A percentile compares a stretch with the other conserved stretches of the same genome.
Conservation (phyloP, 2,113 vertebrate species). For the Elephas maximus region DNA sequence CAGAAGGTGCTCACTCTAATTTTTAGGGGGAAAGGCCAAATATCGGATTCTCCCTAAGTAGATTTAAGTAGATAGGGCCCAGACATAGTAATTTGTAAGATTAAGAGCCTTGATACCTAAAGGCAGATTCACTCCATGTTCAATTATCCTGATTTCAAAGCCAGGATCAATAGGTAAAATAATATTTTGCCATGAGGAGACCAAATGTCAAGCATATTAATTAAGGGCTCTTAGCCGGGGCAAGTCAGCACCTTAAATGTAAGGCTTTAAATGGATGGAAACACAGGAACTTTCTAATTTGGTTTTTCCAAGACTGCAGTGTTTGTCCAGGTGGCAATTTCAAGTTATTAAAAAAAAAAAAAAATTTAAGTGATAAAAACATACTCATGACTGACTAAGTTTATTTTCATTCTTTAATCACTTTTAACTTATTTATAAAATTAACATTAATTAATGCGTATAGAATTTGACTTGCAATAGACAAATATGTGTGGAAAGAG, state of each 20-base stretch:
- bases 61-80: neutral
- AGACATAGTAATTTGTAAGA: neutral
- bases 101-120: neutral
- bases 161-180: neutral
- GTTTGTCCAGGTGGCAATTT: neutral
- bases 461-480: neutral
- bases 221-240: neutral
- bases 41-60: neutral
- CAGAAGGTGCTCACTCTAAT: neutral
- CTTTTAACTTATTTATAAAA: neutral
- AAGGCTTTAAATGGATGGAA: neutral
- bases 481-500: neutral
- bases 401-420: neutral
- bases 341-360: constrained; percentile 13
- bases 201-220: neutral
- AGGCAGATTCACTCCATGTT: neutral
- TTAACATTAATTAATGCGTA: neutral
- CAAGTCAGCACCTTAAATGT: neutral
- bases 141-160: neutral
- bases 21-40: neutral
- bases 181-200: neutral
- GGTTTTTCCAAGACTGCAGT: neutral
- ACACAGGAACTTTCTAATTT: neutral
- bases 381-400: neutral
- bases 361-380: neutral